phyloP scores from a whole-genome alignment of 2,797 vertebrate genomes.

The Halcyon badia region DNA sequence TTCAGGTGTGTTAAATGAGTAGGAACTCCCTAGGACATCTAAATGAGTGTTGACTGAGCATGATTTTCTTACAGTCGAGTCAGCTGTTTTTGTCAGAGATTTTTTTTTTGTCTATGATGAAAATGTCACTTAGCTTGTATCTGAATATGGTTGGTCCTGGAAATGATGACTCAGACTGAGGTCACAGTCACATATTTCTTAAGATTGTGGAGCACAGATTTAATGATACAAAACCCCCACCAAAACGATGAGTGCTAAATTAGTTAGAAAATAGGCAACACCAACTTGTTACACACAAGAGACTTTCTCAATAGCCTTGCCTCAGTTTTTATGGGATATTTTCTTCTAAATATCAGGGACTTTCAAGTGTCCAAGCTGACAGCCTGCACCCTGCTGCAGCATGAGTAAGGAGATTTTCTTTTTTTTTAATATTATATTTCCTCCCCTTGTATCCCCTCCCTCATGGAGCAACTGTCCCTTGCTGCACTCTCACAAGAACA shows the following conservation, averaged over 20 bases:
- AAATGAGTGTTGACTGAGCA: not conserved
- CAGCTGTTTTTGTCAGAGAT: not conserved
- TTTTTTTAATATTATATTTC: not conserved
- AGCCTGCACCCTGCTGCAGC: not conserved
- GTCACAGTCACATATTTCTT: not conserved
- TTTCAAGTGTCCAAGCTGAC: not conserved
- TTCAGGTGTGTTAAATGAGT: not conserved
- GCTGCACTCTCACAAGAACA: not conserved
- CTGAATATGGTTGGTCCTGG: not conserved
- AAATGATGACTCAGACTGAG: not conserved
- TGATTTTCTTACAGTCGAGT: not conserved
- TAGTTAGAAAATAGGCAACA: not conserved
- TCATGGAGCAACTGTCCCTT: not conserved
- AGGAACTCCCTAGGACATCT: not conserved
- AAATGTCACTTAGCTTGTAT: not conserved
- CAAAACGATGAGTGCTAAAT: rapidly evolving
- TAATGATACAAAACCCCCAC: not conserved
- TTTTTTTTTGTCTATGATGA: not conserved
- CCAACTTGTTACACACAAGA: not conserved
- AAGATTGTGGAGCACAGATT: not conserved
- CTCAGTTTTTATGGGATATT: not conserved
- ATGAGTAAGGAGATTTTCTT: not conserved
- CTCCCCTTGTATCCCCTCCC: not conserved
- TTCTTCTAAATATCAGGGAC: not conserved
- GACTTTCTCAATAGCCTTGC: not conserved